Conservation (phyloP, 2,888 invertebrate species). For the Cacoxenus indagator region DNA sequence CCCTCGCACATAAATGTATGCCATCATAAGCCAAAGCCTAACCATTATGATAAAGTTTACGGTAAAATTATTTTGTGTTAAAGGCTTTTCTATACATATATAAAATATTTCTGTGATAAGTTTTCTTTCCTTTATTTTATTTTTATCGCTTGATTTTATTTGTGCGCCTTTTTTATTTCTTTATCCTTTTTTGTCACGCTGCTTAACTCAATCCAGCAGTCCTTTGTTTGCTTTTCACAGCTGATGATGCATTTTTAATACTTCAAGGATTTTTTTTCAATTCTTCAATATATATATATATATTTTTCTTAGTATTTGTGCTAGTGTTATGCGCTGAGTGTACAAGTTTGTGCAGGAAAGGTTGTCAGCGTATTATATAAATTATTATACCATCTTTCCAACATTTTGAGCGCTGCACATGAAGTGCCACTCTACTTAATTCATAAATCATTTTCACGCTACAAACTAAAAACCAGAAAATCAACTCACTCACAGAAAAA, state of each 20-base stretch:
- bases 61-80: constrained; percentile 44
- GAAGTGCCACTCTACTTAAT: too few species aligned
- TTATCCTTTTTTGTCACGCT: background rate
- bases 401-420: too few species aligned
- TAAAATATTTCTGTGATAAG: too few species aligned
- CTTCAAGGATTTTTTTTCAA: constrained; percentile 6
- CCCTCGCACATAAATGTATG: constrained; percentile 6
- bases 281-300: too few species aligned
- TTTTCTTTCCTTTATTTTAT: constrained; percentile 51
- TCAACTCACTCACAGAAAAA: too few species aligned
- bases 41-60: constrained; percentile 19
- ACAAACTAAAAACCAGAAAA: too few species aligned
- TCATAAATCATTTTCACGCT: too few species aligned
- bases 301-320: background rate
- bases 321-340: background rate
- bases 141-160: constrained; percentile 29
- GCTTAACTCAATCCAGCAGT: constrained; percentile 13
- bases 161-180: constrained; percentile 24
- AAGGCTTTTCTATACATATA: too few species aligned
- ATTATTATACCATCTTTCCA: too few species aligned
- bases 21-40: background rate
- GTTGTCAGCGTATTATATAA: too few species aligned
- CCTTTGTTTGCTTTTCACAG: background rate
- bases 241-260: constrained; percentile 14
- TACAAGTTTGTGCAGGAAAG: background rate